Evolutionary conservation across 2,888 invertebrate genomes (phyloP), one percentile per base, ranked within the genome.

Genomic region (Drosophila nr. perissopoda): DNA sequence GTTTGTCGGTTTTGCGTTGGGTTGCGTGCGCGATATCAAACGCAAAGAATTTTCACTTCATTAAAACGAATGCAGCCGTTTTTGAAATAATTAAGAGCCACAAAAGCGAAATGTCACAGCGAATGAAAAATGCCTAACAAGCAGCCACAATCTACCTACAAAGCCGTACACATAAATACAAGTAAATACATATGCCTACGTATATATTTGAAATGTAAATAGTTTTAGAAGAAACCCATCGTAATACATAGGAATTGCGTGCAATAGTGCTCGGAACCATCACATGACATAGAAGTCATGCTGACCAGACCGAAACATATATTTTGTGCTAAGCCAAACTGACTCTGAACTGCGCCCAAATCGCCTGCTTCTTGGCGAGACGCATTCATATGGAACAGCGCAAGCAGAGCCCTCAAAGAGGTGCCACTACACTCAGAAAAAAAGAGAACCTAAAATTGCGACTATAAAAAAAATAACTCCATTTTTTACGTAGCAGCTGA

Each of bases 21-120:
- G 79, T 91, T 90, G 91, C 91, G 90, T 91, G 91, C 79, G 75
- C 76, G 90, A 85, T 91, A 91, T 91, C 91, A 88, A 88, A 80
- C 74, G 67, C 70, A 83, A 91, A 79, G 86, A 91, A 90, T 91
- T 91, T 91, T 91, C 91, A 91, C 91, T 91, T 91, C 91, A 91
- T 91, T 91, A 91, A 91, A 91, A 89, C 88, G 84, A 92, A 91
- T 85, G 88, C 88, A 88, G 84, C 76, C 89, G 90, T 86, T 90
- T 90, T 91, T 81, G 79, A 91, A 91, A 83, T 91, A 91, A 90
- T 91, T 90, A 90, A 90, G 89, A 90, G 82, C 79, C 81, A 87
- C 81, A 89, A 85, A 83, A 83, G 81, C 88, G 70, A 83, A 81
- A 88, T 89, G 88, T 88, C 88, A 89, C 82, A 82, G 81, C 79